These are phyloP conservation scores for Siniperca obscura DNA, from an alignment of 2,797 vertebrate genomes.

Conservation along the genomic window DNA sequence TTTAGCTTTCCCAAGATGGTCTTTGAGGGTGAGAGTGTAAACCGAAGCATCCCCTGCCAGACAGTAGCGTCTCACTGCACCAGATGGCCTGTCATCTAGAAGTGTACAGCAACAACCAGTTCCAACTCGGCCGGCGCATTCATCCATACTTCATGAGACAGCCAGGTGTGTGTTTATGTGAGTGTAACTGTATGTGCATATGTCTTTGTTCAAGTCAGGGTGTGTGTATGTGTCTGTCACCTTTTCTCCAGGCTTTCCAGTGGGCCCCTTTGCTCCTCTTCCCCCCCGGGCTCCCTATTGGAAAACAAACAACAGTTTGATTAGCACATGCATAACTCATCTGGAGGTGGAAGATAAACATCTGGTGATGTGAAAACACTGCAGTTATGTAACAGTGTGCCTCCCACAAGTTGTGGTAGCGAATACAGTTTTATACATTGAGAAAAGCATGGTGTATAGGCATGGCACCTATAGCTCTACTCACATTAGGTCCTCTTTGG, in stretches of 20 bases:
- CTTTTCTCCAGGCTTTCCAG: constrained; percentile 92
- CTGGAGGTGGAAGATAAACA: constrained; percentile 48
- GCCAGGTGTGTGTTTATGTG: constrained; percentile 66
- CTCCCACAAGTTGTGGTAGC: constrained; percentile 32
- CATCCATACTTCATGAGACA: constrained; percentile 70
- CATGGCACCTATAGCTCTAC: constrained; percentile 46
- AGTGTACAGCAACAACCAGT: constrained; percentile 57
- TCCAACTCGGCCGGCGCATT: constrained; percentile 48
- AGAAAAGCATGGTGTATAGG: not conserved
- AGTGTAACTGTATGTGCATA: constrained; percentile 40
- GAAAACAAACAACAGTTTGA: constrained; percentile 69
- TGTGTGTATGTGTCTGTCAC: constrained; percentile 73
- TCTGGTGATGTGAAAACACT: constrained; percentile 48
- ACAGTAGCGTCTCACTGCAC: constrained; percentile 48
- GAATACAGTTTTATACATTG: constrained; percentile 13
- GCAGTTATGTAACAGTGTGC: constrained; percentile 40
- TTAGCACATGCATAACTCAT: constrained; percentile 58
- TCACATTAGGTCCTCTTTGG: constrained; percentile 91
- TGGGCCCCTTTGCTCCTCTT: constrained; percentile 89
- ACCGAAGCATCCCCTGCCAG: constrained; percentile 56
- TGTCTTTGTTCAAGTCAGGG: constrained; percentile 43
- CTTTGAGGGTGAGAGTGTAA: constrained; percentile 63
- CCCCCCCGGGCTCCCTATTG: constrained; percentile 89
- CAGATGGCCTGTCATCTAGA: constrained; percentile 72
- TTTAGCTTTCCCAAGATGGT: constrained; percentile 62